These are phyloP conservation scores for Patella caerulea DNA, from an alignment of 2,888 invertebrate species.

Conservation along the genomic window DNA sequence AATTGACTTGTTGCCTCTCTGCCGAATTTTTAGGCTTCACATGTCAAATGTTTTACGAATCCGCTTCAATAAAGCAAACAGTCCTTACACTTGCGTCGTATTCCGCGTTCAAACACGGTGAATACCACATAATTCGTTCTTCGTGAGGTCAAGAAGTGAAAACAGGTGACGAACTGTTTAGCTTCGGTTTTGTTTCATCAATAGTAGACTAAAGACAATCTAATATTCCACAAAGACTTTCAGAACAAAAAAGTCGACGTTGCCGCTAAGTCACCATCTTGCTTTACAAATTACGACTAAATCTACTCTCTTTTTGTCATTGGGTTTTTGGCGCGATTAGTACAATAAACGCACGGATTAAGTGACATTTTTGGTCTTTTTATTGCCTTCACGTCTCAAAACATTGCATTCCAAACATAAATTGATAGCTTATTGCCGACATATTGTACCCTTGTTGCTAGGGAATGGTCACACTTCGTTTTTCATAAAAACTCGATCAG, in stretches of 20 bases:
- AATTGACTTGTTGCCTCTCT: no score
- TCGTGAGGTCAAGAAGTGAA: constrained; percentile 9
- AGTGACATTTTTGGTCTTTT: no score
- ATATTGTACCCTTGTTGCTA: neutral
- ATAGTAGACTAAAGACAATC: neutral
- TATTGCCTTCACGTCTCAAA: no score
- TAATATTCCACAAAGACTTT: neutral
- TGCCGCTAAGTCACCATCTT: no score
- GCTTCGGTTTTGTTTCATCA: neutral
- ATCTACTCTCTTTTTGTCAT: no score
- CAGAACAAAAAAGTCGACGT: no score
- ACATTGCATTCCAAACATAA: no score
- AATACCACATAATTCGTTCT: neutral
- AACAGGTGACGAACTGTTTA: constrained; percentile 3
- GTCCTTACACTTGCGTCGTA: neutral
- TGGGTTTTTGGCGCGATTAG: no score
- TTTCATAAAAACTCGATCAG: neutral
- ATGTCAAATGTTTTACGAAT: neutral
- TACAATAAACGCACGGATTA: no score
- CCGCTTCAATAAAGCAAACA: constrained; percentile 2
- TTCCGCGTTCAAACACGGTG: neutral
- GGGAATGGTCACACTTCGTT: neutral
- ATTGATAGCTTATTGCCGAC: no score
- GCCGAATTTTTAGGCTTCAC: no score
- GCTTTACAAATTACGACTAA: no score